Percentiles rank a stretch among this genome's conserved stretches.
Evolutionary conservation across 2,888 invertebrate genomes (phyloP).

Genomic region (Leucoma salicis): DNA sequence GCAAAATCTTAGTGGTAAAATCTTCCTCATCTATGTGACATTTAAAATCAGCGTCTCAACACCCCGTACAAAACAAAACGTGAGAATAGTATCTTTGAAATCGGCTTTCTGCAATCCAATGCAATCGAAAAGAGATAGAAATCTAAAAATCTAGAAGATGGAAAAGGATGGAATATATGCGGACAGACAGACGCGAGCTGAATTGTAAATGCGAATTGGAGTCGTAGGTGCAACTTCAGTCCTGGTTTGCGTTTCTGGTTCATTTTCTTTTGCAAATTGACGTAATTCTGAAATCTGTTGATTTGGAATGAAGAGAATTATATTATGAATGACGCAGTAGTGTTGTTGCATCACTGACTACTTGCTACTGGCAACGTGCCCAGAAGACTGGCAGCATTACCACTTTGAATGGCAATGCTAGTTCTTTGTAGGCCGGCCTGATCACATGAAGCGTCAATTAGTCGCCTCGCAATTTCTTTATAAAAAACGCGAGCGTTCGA

Average conservation of each 20-base stretch:
- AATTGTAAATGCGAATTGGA: conserved; percentile 65
- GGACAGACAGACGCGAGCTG: conserved; percentile 67
- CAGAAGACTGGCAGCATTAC: too few relatives aligned
- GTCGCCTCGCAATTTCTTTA: too few relatives aligned
- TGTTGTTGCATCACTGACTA: background rate
- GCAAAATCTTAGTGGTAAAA: background rate
- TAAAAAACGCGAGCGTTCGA: too few relatives aligned
- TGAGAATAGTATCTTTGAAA: conserved; percentile 56
- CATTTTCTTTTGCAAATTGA: conserved; percentile 33
- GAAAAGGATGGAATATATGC: conserved; percentile 56
- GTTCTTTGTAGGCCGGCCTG: too few relatives aligned
- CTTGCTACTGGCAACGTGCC: too few relatives aligned
- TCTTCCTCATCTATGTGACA: conserved; percentile 17
- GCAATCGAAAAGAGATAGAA: conserved; percentile 49
- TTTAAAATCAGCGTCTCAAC: conserved; percentile 57
- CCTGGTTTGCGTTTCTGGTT: conserved; percentile 44
- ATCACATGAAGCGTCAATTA: too few relatives aligned
- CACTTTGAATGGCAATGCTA: too few relatives aligned
- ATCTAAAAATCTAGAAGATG: conserved; percentile 23
- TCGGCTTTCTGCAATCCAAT: conserved; percentile 67
- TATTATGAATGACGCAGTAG: background rate
- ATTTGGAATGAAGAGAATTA: background rate
- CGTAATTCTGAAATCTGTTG: conserved; percentile 14
- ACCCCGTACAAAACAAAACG: conserved; percentile 62
- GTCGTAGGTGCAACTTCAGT: conserved; percentile 41